Base-by-base conservation (phyloP, 1,140 invertebrate species). In the Aphis craccivora region DNA sequence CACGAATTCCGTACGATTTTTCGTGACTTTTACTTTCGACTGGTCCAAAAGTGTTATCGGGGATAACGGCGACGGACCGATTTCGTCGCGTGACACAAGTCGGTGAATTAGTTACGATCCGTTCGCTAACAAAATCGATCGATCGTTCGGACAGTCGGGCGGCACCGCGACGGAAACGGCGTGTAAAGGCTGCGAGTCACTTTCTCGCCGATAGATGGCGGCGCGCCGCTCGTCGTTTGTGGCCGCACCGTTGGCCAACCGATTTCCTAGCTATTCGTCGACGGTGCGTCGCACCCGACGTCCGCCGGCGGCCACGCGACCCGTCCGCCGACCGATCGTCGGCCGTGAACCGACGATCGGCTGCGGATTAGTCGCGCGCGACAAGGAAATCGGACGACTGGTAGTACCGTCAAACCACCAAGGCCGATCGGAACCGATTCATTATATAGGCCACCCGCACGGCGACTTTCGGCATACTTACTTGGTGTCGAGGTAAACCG, bases 401-500 rank as follows among this genome's bases (percentile, higher is more conserved):
- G 60, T 18, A 14, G 2, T 2, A 6, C 14, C 30, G 30, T 76
- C 60, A 18, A 76, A 76, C 60, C 30, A 18, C 60, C 0, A 2
- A 4, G 30, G 30, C 0, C 60, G 14, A 76, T 6, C 60, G 60
- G 60, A 76, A 76, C 30, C 60, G 14, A n/a, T 76, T 18, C 60
- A 76, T 76, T 35, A 76, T 76, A 76, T 76, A n/a, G 60, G 14
- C 14, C 1, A 76, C 60, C 60, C 30, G 11, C n/a, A 20, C 30
- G 0, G 30, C 14, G 0, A 5, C 0, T 5, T 0, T 4, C n/a
- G 43, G 93, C 95, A 96, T 96, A 96, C 96, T 96, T 96, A 96
- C 96, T 96, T 96, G 96, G 96, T 96, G 95, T 96, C 96, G 96
- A 96, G 96, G 95, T 95, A 30, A 95, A 96, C 96, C 96, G 95